Evolutionary conservation across 1,140 invertebrate species (phyloP), one percentile per base, ranked within the genome.

Genomic region (Trichomalopsis sarcophagae): DNA sequence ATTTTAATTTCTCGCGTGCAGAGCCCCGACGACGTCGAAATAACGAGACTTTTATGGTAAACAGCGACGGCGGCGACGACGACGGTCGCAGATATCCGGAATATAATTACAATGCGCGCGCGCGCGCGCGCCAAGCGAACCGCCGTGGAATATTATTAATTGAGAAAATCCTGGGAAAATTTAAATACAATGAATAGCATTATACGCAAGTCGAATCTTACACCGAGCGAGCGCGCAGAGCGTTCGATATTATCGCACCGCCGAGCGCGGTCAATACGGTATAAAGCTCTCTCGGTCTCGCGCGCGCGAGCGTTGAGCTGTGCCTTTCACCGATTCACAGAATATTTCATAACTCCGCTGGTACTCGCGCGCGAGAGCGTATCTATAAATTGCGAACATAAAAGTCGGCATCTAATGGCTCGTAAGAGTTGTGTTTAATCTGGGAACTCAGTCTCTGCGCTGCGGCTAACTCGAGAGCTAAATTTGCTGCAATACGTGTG

Each of bases 121-220:
- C 21, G 14, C 55, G 14, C 55, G 55, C 6, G 4, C 6, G 50
- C 50, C 17, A 27, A 27, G 21, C 14, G 14, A n/a, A 5, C 55
- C 55, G 21, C 55, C 17, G 21, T 17, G 55, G 55, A 62, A 62
- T 62, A 62, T 62, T 62, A 62, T 62, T 62, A 62, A 62, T 62
- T 62, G 55, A 62, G 55, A 62, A 62, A 62, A 62, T 62, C 55
- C 55, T 62, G 55, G 55, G 55, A 62, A 44, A 62, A 62, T 62
- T 62, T 62, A 62, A 62, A 62, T 62, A 62, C 55, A 62, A 62
- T 62, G 55, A 62, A 62, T 62, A 62, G 55, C 55, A 62, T 62
- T 62, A 62, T 62, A 62, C 55, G 55, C 55, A 62, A 62, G 55
- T 62, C 55, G 55, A 62, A 62, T 62, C 55, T 62, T 62, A 62